Conservation (phyloP, 2,797 vertebrate genomes). For the Leucoraja ocellata region DNA sequence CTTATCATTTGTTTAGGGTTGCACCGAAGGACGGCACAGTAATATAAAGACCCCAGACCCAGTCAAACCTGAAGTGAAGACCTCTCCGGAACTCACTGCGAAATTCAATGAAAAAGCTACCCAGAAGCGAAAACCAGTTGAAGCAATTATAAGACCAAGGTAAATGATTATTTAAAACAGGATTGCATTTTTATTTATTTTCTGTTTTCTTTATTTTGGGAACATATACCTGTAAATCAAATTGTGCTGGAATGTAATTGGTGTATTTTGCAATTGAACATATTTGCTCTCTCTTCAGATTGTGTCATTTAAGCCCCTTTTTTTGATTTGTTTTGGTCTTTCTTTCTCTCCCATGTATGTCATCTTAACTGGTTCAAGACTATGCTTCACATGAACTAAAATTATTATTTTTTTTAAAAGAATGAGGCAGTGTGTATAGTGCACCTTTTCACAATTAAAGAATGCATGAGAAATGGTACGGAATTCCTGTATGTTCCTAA, state of each 20-base stretch:
- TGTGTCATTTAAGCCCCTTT: too few relatives aligned
- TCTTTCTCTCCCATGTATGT: background rate
- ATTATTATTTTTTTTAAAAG: background rate
- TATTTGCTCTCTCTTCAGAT: too few relatives aligned
- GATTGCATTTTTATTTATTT: too few relatives aligned
- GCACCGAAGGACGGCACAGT: slow-evolving; percentile 87
- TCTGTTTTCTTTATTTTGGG: background rate
- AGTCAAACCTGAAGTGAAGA: slow-evolving; percentile 84
- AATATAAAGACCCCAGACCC: slow-evolving; percentile 89
- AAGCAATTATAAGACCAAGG: slow-evolving; percentile 82
- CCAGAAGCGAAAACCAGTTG: slow-evolving; percentile 74
- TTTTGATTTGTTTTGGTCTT: background rate
- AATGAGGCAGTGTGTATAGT: background rate
- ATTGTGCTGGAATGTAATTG: background rate
- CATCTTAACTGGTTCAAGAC: background rate
- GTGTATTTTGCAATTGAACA: background rate
- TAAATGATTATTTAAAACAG: slow-evolving; percentile 46
- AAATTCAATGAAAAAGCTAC: slow-evolving; percentile 72
- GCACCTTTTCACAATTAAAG: background rate
- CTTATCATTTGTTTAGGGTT: slow-evolving; percentile 63
- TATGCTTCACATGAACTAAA: background rate
- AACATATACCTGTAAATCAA: background rate
- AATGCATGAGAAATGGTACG: background rate
- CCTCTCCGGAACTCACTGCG: slow-evolving; percentile 63
- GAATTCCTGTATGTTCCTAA: background rate